Percentiles rank a stretch among this genome's conserved stretches.
phyloP scores from a whole-genome alignment of 2,113 vertebrate species.

The Equus quagga region DNA sequence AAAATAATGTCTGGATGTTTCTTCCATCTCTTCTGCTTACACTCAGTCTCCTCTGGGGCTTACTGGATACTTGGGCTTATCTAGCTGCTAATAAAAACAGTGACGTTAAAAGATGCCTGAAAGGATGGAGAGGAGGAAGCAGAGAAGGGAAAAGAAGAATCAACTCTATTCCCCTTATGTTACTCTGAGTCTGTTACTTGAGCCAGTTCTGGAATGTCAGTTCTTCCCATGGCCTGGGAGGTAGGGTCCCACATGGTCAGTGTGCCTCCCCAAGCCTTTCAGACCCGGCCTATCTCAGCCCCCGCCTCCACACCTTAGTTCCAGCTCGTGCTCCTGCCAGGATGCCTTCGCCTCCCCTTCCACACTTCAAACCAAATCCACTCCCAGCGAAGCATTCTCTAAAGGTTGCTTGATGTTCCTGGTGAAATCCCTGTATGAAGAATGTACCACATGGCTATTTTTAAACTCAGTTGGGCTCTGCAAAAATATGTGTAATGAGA shows the following conservation, averaged over 20 bases:
- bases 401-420: slow-evolving; percentile 6
- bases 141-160: slow-evolving; percentile 10
- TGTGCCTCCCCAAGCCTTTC: background rate
- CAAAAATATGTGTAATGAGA: slow-evolving; percentile 28
- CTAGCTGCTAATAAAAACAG: slow-evolving; percentile 11
- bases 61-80: background rate
- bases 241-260: background rate
- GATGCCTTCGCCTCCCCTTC: background rate
- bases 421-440: background rate
- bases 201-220: background rate
- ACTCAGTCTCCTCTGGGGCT: background rate
- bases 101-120: background rate
- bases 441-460: slow-evolving; percentile 31
- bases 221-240: background rate
- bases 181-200: background rate
- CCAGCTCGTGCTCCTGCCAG: background rate
- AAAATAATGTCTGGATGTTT: slow-evolving; percentile 54
- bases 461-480: background rate
- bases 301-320: background rate
- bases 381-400: background rate
- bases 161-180: background rate
- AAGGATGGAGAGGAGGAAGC: background rate
- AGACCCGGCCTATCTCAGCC: background rate
- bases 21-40: background rate
- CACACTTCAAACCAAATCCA: background rate